A percentile compares a stretch with the other conserved stretches of the same genome.
Evolutionary conservation across 2,888 invertebrate genomes (phyloP).

Genomic region (Phytoseiulus persimilis): DNA sequence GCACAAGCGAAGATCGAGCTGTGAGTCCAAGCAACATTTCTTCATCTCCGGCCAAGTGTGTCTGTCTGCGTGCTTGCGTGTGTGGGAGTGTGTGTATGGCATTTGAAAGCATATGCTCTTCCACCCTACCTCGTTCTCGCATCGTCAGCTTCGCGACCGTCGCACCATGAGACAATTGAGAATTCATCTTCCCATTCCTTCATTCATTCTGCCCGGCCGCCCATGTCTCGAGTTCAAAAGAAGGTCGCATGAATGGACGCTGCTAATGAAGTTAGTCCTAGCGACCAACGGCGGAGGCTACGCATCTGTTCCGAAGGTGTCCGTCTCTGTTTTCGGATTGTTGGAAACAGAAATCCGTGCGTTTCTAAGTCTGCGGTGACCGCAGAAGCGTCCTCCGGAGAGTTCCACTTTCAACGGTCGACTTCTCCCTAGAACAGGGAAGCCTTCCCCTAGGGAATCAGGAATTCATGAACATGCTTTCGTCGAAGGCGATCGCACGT

Average conservation of each 20-base stretch:
- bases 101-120: neutral
- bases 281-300: neutral
- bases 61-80: no score
- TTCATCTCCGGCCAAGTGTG: no score
- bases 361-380: no score
- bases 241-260: neutral
- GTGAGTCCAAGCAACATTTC: neutral
- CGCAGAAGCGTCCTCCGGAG: no score
- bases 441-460: neutral
- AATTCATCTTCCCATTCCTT: neutral
- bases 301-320: neutral
- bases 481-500: neutral
- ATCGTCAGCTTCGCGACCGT: neutral
- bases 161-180: neutral
- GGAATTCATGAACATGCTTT: neutral
- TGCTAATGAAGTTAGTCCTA: neutral
- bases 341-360: neutral
- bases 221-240: neutral
- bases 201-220: neutral
- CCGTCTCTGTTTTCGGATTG: neutral
- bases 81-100: no score
- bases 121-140: neutral
- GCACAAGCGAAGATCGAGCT: neutral
- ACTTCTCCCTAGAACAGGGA: neutral
- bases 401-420: no score